A percentile compares a stretch with the other conserved stretches of the same genome.
Evolutionary conservation across 2,888 invertebrate species (phyloP).

Genomic region (Euplexia lucipara): DNA sequence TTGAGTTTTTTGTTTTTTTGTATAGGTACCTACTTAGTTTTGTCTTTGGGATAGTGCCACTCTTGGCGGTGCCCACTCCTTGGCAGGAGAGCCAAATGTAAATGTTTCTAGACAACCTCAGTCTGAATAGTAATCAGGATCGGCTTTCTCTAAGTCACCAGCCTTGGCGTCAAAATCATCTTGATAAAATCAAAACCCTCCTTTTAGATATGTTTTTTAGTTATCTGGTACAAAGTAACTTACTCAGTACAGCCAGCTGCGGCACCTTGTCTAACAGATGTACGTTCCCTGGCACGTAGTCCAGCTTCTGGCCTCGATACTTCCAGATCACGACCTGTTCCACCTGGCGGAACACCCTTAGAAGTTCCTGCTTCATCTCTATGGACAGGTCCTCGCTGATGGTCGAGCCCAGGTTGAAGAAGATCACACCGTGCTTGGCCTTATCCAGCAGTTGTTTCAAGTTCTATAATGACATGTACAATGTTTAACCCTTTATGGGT

Average conservation of each 20-base stretch:
- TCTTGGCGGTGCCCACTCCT: too few relatives aligned
- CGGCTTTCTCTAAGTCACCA: background rate
- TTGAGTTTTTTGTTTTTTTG: background rate
- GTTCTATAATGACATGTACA: conserved; percentile 65
- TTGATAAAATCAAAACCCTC: too few relatives aligned
- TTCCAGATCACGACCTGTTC: conserved; percentile 86
- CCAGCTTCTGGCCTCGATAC: conserved; percentile 64
- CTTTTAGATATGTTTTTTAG: too few relatives aligned
- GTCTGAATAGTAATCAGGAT: too few relatives aligned
- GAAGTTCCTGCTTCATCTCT: conserved; percentile 71
- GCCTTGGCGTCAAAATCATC: background rate
- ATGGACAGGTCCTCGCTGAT: conserved; percentile 75
- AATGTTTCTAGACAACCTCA: background rate
- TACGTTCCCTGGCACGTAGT: conserved; percentile 80
- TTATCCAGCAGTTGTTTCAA: conserved; percentile 78
- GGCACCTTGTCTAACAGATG: conserved; percentile 78
- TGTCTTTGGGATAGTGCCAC: too few relatives aligned
- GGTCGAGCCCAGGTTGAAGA: conserved; percentile 83
- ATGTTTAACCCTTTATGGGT: background rate
- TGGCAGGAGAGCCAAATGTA: background rate
- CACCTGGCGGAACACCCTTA: conserved; percentile 79
- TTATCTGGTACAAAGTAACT: conserved; percentile 36
- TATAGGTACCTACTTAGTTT: too few relatives aligned
- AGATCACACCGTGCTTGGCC: conserved; percentile 82
- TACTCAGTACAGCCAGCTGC: conserved; percentile 78